Evolutionary conservation across 2,797 vertebrate genomes (phyloP), one percentile per base, ranked within the genome.

Genomic region (Pipistrellus pipistrellus): DNA sequence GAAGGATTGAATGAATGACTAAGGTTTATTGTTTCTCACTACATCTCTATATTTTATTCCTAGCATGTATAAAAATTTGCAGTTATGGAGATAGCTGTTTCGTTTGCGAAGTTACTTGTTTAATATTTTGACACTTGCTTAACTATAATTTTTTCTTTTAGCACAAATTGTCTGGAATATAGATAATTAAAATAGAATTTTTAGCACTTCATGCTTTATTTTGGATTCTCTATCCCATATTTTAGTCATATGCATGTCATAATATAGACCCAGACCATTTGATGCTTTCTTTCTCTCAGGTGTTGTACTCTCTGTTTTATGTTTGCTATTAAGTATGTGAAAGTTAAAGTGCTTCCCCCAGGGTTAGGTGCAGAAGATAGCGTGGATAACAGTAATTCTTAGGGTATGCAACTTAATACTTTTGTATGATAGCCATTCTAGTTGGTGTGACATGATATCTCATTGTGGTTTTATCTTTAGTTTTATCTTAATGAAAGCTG

Each of bases 81-180:
- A 64, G 32, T 82, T 75, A 71, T 48, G 72, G 51, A 64, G 53
- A 44, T 84, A 69, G 3, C 35, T 82, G 20, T 48, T 83, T 88
- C 8, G 44, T 69, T 81, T 93, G 35, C 84, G 72, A 93, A 87
- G 7, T 88, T 83, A 46, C 46, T 90, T 91, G 13, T 78, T 91
- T 86, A 95, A 27, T 86, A 55, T 76, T 51, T 92, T 62, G 46
- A 69, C 48, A 69, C 17, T 76, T 46, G 10, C 46, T 66, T 96
- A 73, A 71, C 11, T 86, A 13, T 72, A n/a, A 46, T 38, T 88
- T 68, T 95, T 92, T 62, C 64, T 85, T 94, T 87, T 84, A 92
- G 66, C 23, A 88, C 8, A 51, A 77, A 41, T 80, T 84, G 57
- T 41, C 27, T 68, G 66, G 86, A 76, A 32, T 73, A 46, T 78